Percentiles rank a stretch among this genome's conserved stretches.
Conservation (phyloP, 92 coral and sea anemone genomes). For the Porites lobata region DNA sequence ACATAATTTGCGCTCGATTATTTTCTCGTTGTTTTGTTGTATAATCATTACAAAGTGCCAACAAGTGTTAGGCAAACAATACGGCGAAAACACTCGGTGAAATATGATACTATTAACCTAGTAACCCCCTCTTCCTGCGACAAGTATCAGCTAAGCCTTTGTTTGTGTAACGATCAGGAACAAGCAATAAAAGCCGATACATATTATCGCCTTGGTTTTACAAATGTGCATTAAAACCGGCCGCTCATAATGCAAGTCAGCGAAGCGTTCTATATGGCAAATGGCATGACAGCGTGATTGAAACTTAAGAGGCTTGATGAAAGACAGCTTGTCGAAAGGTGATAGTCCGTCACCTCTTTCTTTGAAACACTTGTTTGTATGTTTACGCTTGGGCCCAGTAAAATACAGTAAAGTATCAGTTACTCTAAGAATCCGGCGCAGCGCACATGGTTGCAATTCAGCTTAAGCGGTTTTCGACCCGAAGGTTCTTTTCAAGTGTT, state of each 20-base stretch:
- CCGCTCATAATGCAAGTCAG: background rate
- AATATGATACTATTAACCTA: slow-evolving; percentile 15
- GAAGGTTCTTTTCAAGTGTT: slow-evolving; percentile 17
- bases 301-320: slow-evolving; percentile 20
- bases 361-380: background rate
- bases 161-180: slow-evolving; percentile 2
- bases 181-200: background rate
- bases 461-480: slow-evolving; percentile 6
- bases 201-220: background rate
- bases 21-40: slow-evolving; percentile 12
- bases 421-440: background rate
- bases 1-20: slow-evolving; percentile 30
- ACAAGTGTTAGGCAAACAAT: slow-evolving; percentile 46
- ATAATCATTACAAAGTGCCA: slow-evolving; percentile 51
- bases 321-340: background rate
- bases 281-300: background rate
- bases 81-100: background rate
- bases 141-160: background rate
- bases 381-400: background rate
- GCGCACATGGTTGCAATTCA: background rate
- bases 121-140: slow-evolving; percentile 24
- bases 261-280: background rate
- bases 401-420: background rate
- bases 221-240: background rate
- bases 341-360: background rate